Conservation (phyloP, 2,888 invertebrate species). For the Trissoscelio sp. region DNA sequence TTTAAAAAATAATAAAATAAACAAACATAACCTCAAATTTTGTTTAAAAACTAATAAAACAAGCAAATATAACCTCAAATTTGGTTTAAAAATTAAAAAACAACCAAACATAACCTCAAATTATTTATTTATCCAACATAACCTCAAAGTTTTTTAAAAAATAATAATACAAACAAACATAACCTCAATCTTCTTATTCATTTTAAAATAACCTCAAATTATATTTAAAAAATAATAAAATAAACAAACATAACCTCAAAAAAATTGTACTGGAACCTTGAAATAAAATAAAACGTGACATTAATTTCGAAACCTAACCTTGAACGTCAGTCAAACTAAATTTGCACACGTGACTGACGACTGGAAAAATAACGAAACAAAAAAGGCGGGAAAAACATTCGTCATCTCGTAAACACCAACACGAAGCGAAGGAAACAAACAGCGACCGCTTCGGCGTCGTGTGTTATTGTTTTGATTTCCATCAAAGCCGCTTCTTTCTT, state of each 20-base stretch:
- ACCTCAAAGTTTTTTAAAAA: too few species aligned
- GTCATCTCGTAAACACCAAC: constrained; percentile 35
- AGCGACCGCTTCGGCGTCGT: constrained; percentile 31
- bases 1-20: not conserved
- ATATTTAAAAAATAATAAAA: too few species aligned
- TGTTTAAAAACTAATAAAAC: not conserved
- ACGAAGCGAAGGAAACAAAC: constrained; percentile 35
- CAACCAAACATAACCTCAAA: too few species aligned
- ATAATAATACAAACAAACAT: too few species aligned
- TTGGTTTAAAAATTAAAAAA: not conserved
- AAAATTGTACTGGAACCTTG: too few species aligned
- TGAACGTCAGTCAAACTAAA: constrained; percentile 7
- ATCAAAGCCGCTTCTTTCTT: constrained; percentile 32
- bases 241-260: too few species aligned
- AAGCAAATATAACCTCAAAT: too few species aligned
- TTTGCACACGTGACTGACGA: constrained; percentile 20
- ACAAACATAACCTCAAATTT: too few species aligned
- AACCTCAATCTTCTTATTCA: too few species aligned
- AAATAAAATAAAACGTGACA: too few species aligned
- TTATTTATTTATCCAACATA: too few species aligned
- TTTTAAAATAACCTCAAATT: too few species aligned
- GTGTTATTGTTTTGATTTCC: constrained; percentile 42
- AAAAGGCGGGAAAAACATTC: constrained; percentile 36
- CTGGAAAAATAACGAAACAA: constrained; percentile 38
- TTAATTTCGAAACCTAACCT: not conserved